Conservation (phyloP, 2,888 invertebrate species). For the Charanyca ferruginea region DNA sequence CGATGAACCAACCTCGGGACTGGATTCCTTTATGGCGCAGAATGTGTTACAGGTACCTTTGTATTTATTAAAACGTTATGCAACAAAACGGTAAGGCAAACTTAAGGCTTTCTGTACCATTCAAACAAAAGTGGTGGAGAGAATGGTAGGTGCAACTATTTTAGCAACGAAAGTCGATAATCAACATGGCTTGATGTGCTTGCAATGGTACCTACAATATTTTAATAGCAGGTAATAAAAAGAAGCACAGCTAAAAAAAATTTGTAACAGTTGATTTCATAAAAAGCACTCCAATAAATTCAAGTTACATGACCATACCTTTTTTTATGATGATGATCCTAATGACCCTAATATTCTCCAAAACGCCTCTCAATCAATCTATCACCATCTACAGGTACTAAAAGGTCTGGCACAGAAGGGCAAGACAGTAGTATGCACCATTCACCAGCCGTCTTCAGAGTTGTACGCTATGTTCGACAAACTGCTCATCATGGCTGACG, state of each 20-base stretch:
- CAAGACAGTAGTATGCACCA: constrained; percentile 97
- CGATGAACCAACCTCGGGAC: constrained; percentile 99
- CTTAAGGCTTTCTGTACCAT: too few relatives aligned
- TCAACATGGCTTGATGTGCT: too few relatives aligned
- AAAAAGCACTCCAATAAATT: background rate
- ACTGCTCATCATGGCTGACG: constrained; percentile 97
- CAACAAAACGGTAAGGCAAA: too few relatives aligned
- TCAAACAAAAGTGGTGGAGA: too few relatives aligned
- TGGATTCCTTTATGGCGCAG: constrained; percentile 99
- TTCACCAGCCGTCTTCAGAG: constrained; percentile 99
- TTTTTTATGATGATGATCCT: too few relatives aligned
- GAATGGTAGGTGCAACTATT: too few relatives aligned
- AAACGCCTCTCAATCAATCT: background rate
- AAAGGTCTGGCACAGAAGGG: constrained; percentile 95
- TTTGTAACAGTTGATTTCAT: background rate
- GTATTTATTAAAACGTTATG: too few relatives aligned
- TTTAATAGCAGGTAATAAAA: too few relatives aligned
- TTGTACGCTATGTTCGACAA: constrained; percentile 97
- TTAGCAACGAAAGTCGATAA: too few relatives aligned
- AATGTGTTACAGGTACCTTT: constrained; percentile 95
- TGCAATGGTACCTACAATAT: too few relatives aligned
- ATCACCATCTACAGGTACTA: constrained; percentile 83
- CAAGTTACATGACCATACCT: background rate
- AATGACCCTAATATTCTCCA: background rate
- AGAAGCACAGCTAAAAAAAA: constrained; percentile 1